phyloP scores from a whole-genome alignment of 2,113 vertebrate species.

The Pitta sordida region DNA sequence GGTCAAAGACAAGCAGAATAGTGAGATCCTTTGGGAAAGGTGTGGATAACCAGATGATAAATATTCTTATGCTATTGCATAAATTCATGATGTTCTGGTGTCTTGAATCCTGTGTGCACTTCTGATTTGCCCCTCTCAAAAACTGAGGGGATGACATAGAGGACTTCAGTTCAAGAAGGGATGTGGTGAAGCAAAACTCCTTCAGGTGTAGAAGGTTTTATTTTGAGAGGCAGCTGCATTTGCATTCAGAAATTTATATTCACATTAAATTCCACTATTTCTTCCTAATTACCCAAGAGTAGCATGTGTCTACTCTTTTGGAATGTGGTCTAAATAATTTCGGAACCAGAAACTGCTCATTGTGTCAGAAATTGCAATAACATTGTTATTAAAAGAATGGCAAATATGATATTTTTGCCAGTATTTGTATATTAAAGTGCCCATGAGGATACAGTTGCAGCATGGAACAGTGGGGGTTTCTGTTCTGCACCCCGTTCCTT shows the following conservation, averaged over 20 bases:
- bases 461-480: not conserved
- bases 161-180: not conserved
- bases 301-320: not conserved
- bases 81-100: not conserved
- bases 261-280: not conserved
- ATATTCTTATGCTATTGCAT: not conserved
- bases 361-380: not conserved
- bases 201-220: not conserved
- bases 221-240: not conserved
- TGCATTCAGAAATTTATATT: not conserved
- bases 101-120: not conserved
- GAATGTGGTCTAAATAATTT: not conserved
- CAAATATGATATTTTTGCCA: not conserved
- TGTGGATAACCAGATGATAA: not conserved
- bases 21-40: not conserved
- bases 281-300: not conserved
- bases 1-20: not conserved
- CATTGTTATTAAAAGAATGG: not conserved
- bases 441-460: not conserved
- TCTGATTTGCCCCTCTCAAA: not conserved
- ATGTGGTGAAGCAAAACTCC: not conserved
- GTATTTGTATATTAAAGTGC: not conserved
- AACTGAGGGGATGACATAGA: not conserved
- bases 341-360: not conserved
- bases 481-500: not conserved